Evolutionary conservation across 2,797 vertebrate genomes (phyloP), one percentile per base, ranked within the genome.

Genomic region (Babyrousa celebensis): DNA sequence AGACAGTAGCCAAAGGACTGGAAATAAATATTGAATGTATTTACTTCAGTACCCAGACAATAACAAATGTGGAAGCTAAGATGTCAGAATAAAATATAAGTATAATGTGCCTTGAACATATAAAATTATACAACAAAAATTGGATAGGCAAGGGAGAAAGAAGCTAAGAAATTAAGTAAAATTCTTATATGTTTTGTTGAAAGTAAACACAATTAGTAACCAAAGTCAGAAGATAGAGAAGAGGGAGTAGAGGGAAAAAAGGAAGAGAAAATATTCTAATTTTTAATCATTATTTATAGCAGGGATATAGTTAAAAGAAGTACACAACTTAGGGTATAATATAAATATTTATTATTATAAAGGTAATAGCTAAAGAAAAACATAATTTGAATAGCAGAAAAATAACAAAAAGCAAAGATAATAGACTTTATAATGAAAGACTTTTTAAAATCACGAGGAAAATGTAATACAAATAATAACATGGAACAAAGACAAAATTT

Each of bases 301-400:
- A 63, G 21, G 14, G 12, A 92, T 70, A 1, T 14, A 70, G 43
- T 87, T 67, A 36, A 83, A 94, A 80, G 56, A 85, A 85, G 68
- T n/a, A 70, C 0, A 48, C 54, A 5, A 78, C 36, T 40, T 54
- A 87, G 29, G 52, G 1, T 67, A 27, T 85, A 60, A 54, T 74
- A 56, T 43, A 68, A 89, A 89, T 48, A 77, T 63, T 77, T 77
- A 89, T 74, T 54, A 63, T 68, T 60, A 68, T 68, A 74, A 89
- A 92, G 54, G 1, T 70, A 75, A 68, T 18, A 65, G 58, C 21
- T 70, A 63, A 79, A 94, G 18, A 74, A 95, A 83, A 85, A 68
- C 5, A 43, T 20, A 89, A 62, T 23, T 63, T 85, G n/a, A 56
- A 62, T 12, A 60, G 40, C 17, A 75, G 40, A 75, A 60, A 62